Evolutionary conservation across 2,888 invertebrate genomes (phyloP).

Genomic region (Smittia sp.): DNA sequence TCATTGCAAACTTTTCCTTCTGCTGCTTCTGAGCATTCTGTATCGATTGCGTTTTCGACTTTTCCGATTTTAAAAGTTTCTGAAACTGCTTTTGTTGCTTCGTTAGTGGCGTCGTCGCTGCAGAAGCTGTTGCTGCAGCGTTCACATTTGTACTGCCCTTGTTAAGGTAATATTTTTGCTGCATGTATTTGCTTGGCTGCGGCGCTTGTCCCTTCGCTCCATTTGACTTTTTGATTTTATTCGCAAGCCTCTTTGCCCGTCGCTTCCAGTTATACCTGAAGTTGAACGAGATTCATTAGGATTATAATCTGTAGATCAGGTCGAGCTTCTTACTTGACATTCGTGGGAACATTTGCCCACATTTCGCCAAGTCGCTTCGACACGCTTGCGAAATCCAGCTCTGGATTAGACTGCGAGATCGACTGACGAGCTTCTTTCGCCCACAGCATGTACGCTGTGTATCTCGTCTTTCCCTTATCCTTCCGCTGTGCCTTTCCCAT

Average conservation of each 20-base stretch:
- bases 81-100: conserved; percentile 37
- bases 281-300: background rate
- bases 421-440: conserved; percentile 78
- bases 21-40: conserved; percentile 36
- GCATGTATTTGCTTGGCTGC: conserved; percentile 39
- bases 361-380: conserved; percentile 83
- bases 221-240: conserved; percentile 47
- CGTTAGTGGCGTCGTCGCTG: background rate
- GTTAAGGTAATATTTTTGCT: conserved; percentile 38
- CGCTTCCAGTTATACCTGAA: conserved; percentile 68
- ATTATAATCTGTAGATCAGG: background rate
- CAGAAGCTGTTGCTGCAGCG: background rate
- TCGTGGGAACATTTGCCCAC: conserved; percentile 70
- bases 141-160: conserved; percentile 30
- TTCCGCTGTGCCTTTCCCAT: conserved; percentile 73
- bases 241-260: conserved; percentile 69
- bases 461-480: conserved; percentile 75
- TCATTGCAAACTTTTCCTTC: background rate
- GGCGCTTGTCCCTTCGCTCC: conserved; percentile 43
- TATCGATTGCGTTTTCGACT: conserved; percentile 35
- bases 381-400: conserved; percentile 79
- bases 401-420: conserved; percentile 67
- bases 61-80: conserved; percentile 31
- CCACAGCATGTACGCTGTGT: conserved; percentile 91
- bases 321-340: conserved; percentile 45